Evolutionary conservation across 92 coral and sea anemone species (phyloP), one percentile per base, ranked within the genome.

Genomic region (Bergia puertoricense): DNA sequence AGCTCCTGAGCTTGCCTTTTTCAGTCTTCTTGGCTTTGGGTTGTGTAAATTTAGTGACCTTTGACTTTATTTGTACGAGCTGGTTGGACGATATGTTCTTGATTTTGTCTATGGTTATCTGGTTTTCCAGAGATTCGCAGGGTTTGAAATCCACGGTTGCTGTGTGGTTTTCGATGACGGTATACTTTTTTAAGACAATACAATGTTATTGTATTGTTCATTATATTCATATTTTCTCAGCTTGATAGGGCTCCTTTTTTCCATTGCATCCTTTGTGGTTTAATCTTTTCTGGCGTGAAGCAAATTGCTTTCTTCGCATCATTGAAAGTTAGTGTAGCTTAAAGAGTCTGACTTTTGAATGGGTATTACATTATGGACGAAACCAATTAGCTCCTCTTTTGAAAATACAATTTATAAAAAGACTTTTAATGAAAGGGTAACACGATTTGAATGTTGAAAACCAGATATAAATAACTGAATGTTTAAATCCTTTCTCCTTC

Each of bases 321-420:
- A 43, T 5, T 85, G 89, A 18, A 76, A 90, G 68, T 80, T 90
- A 0, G 81, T 80, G 59, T 85, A 85, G 14, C n/a, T 77, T 3
- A 73, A 65, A 76, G 23, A 3, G 11, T 13, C 69, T 43, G 81
- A 74, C 42, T 68, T 85, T 76, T 85, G 74, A 9, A 85, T 50
- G 54, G 89, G 80, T 69, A 89, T 85, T 20, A 90, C 81, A 50
- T 82, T 76, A 77, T 90, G 92, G 2, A 86, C 92, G 72, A 68
- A 90, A 45, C 90, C 86, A 15, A 81, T 77, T 5, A 90, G 72
- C 62, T 90, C 87, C 69, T 39, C 80, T 74, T 80, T 74, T 86
- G 69, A 62, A 13, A 62, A 13, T 62, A 62, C 3, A 62, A 8
- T 62, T 13, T 13, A 62, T 1, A 62, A 62, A 13, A 62, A 13